These are phyloP conservation scores for Gymnocheta viridis DNA, from an alignment of 2,888 invertebrate species.

Conservation along the genomic window DNA sequence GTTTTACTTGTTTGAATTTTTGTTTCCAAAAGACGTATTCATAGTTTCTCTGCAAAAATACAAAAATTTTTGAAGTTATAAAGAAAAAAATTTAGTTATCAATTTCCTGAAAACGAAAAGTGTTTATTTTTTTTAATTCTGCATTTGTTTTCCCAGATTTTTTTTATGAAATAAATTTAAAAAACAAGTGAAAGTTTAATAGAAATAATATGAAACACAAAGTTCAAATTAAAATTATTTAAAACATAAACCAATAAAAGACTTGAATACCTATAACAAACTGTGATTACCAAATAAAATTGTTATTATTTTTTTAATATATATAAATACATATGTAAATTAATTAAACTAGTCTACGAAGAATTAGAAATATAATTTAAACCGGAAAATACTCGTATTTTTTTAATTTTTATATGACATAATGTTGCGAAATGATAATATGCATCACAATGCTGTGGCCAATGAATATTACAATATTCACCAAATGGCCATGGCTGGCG, in stretches of 20 bases:
- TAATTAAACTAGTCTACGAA: conserved; percentile 29
- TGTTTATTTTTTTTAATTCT: conserved; percentile 11
- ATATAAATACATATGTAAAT: too few species aligned
- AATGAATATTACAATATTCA: conserved; percentile 85
- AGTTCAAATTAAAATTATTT: conserved; percentile 50
- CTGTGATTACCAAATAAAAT: conserved; percentile 55
- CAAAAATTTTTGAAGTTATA: neutral
- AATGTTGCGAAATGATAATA: conserved; percentile 78
- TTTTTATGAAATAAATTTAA: neutral
- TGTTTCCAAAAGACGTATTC: conserved; percentile 58
- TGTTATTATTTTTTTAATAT: conserved; percentile 59
- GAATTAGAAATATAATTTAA: conserved; percentile 1
- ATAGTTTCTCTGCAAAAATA: conserved; percentile 15
- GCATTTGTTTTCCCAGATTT: conserved; percentile 27
- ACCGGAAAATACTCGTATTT: conserved; percentile 20
- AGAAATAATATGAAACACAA: conserved; percentile 33
- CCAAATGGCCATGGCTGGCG: conserved; percentile 85
- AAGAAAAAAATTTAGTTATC: neutral
- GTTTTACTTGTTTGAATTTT: conserved; percentile 71
- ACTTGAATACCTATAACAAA: conserved; percentile 40
- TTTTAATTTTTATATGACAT: conserved; percentile 64
- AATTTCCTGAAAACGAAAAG: conserved; percentile 2
- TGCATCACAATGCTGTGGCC: conserved; percentile 84
- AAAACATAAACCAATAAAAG: conserved; percentile 40
- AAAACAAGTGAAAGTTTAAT: conserved; percentile 70